A percentile compares a stretch with the other conserved stretches of the same genome.
phyloP scores from a whole-genome alignment of 2,113 vertebrate species.

The Candoia aspera region DNA sequence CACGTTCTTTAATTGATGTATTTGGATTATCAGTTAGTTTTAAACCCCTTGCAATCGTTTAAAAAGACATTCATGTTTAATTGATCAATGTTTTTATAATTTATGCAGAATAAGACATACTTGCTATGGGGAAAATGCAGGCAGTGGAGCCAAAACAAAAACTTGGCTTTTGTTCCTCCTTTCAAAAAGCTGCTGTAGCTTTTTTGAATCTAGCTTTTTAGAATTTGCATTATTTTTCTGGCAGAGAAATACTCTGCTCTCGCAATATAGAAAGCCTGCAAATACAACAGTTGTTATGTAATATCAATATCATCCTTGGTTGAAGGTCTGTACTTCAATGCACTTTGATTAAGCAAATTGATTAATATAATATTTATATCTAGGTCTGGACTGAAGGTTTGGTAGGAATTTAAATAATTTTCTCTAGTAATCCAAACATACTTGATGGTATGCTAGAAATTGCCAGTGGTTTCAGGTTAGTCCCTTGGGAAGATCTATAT shows the following conservation, averaged over 20 bases:
- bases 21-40: not conserved
- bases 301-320: not conserved
- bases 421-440: not conserved
- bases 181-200: not conserved
- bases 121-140: not conserved
- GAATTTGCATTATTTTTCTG: not conserved
- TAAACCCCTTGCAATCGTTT: not conserved
- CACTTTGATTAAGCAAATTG: not conserved
- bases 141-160: not conserved
- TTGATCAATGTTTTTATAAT: not conserved
- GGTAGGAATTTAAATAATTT: not conserved
- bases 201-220: not conserved
- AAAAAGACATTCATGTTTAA: not conserved
- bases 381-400: not conserved
- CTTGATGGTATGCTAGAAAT: not conserved
- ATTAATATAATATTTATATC: not conserved
- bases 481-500: not conserved
- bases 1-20: not conserved
- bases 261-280: not conserved
- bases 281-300: not conserved
- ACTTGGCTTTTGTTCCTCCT: not conserved
- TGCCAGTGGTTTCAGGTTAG: not conserved
- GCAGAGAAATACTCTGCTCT: not conserved
- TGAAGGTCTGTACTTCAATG: not conserved
- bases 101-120: not conserved